Evolutionary conservation across 1,140 invertebrate species (phyloP).

Genomic region (Rhyzopertha dominica): DNA sequence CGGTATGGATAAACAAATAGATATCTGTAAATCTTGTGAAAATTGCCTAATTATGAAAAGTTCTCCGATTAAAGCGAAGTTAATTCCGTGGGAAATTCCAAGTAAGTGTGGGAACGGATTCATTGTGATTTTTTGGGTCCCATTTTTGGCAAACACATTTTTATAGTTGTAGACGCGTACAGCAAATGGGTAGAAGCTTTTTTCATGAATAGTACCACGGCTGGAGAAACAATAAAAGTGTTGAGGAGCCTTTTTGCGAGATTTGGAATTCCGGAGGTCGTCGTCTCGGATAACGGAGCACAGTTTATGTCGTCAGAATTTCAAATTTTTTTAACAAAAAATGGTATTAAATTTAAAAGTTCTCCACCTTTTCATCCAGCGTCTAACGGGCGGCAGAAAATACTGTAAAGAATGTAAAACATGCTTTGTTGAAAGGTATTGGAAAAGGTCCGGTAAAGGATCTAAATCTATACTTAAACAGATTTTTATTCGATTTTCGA

Average conservation of each 20-base stretch:
- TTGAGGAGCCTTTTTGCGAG: constrained; percentile 8
- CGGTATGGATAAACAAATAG: constrained; percentile 44
- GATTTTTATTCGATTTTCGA: too few species aligned
- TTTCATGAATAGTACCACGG: constrained; percentile 13
- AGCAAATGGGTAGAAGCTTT: constrained; percentile 32
- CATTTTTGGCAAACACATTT: constrained; percentile 29
- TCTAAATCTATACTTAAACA: too few species aligned
- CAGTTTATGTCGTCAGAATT: too few species aligned
- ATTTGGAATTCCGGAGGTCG: too few species aligned
- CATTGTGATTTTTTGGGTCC: constrained; percentile 39
- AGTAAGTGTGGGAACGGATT: constrained; percentile 26
- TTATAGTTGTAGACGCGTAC: constrained; percentile 32
- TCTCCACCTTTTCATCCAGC: too few species aligned
- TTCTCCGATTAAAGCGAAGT: constrained; percentile 12
- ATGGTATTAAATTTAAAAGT: too few species aligned
- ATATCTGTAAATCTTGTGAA: constrained; percentile 8
- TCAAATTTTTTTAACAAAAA: too few species aligned
- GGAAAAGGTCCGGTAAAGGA: too few species aligned
- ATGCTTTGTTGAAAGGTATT: too few species aligned
- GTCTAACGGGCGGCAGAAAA: too few species aligned
- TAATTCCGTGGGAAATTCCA: constrained; percentile 32
- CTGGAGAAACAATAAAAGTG: constrained; percentile 11
- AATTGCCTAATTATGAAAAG: constrained; percentile 20
- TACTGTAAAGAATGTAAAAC: too few species aligned
- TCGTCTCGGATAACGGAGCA: too few species aligned